Percentiles rank a stretch among this genome's conserved stretches.
These are phyloP conservation scores for Amphipoea lucens DNA, from an alignment of 2,888 invertebrate genomes.

Conservation along the genomic window DNA sequence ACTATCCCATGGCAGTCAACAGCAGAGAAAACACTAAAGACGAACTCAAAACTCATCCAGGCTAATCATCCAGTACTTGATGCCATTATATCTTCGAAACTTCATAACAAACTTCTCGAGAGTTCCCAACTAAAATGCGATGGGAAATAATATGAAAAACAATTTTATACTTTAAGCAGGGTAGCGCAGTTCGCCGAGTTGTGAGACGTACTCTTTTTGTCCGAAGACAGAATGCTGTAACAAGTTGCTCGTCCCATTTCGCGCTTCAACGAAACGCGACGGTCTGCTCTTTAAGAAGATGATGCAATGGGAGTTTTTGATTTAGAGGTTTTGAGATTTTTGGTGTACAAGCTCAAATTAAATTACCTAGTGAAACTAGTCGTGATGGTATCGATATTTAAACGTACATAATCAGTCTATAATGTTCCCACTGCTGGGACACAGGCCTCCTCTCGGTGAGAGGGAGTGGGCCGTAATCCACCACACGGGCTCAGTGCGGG, in stretches of 20 bases:
- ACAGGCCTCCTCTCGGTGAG: no score
- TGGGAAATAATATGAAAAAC: slow-evolving; percentile 64
- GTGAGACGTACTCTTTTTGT: slow-evolving; percentile 69
- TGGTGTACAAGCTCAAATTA: no score
- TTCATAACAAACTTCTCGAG: slow-evolving; percentile 49
- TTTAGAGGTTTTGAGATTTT: not conserved
- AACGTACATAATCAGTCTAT: no score
- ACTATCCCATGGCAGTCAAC: not conserved
- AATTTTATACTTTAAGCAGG: slow-evolving; percentile 56
- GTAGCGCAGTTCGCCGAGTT: slow-evolving; percentile 52
- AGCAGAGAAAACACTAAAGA: slow-evolving; percentile 25
- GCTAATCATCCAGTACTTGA: slow-evolving; percentile 43
- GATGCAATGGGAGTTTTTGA: slow-evolving; percentile 25
- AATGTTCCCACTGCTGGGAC: no score
- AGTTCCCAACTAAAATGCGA: slow-evolving; percentile 50
- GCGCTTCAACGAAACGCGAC: slow-evolving; percentile 66
- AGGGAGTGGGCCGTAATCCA: no score
- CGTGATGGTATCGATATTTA: no score
- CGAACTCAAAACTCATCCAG: slow-evolving; percentile 29
- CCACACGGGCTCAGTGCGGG: no score
- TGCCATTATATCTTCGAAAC: slow-evolving; percentile 53
- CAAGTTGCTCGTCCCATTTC: slow-evolving; percentile 82
- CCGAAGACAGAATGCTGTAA: slow-evolving; percentile 75
- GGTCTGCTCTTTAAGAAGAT: slow-evolving; percentile 39
- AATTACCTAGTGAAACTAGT: no score